phyloP scores from a whole-genome alignment of 2,888 invertebrate species.

The Aplocera efformata region DNA sequence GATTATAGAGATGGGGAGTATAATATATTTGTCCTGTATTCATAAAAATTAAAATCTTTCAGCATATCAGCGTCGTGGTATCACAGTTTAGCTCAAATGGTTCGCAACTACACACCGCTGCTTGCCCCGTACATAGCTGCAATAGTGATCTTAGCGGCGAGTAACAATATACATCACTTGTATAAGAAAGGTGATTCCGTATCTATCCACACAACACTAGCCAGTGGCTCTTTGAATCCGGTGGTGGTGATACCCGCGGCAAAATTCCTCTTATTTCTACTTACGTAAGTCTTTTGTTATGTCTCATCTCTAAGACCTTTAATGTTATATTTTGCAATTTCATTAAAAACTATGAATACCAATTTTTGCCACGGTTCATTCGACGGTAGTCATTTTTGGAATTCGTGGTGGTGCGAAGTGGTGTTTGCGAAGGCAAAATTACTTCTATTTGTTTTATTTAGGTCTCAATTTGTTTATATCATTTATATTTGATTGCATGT shows the following conservation, averaged over 20 bases:
- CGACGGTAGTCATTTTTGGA: too few species aligned
- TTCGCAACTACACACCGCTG: slow-evolving; percentile 83
- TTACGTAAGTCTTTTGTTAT: not conserved
- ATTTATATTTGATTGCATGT: too few species aligned
- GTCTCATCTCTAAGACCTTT: not conserved
- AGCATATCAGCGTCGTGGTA: slow-evolving; percentile 81
- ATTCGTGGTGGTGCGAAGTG: too few species aligned
- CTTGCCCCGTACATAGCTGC: slow-evolving; percentile 84
- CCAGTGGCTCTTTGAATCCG: slow-evolving; percentile 79
- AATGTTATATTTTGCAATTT: too few species aligned
- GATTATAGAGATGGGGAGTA: too few species aligned
- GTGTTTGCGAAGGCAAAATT: too few species aligned
- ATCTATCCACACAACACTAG: slow-evolving; percentile 75
- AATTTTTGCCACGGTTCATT: too few species aligned
- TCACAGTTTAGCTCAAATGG: slow-evolving; percentile 82
- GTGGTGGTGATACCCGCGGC: slow-evolving; percentile 30
- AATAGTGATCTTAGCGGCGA: slow-evolving; percentile 81
- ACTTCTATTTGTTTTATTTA: too few species aligned
- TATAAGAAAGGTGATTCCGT: slow-evolving; percentile 42
- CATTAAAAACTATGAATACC: too few species aligned
- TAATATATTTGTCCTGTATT: not conserved
- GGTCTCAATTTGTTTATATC: too few species aligned
- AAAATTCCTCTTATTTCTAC: not conserved
- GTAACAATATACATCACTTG: slow-evolving; percentile 48
- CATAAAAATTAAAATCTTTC: too few species aligned